Base-by-base conservation (phyloP, 1,140 invertebrate species). In the Caenorhabditis briggsae region DNA sequence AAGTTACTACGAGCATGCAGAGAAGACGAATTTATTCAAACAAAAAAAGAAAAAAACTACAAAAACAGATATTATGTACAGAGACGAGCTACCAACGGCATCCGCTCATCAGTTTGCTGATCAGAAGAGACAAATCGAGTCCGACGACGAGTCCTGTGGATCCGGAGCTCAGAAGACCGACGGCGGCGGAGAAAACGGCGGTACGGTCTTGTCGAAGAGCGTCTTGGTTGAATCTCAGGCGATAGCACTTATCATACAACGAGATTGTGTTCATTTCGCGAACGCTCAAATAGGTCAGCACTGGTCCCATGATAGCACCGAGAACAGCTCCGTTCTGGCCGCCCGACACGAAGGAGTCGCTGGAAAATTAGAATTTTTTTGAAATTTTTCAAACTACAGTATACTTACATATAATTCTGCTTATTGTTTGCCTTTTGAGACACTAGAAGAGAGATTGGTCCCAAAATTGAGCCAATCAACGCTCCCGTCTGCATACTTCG, bases 211-310 rank as follows among this genome's bases (percentile, higher is more conserved):
- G 48, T 8, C 83, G 84, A 16, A 88, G 86, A 55, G 87, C 59
- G 18, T 86, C 23, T 33, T 84, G 46, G 53, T 88, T 78, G 70
- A 88, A 88, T 16, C 86, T 41, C 33, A 87, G 23, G 43, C 88
- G 78, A 53, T 88, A 88, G 86, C 86, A 88, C 65, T 82, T 84
- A 64, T 88, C 88, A 59, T 88, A 88, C 16, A 88, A 82, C 20
- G 74, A 18, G 14, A 88, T 55, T 25, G 53, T 88, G 83, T 82
- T 88, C 88, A 88, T 88, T 20, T 88, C 74, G n/a, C 83, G 55
- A 61, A 88, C 25, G 14, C 61, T 56, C 58, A 87, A 20, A 58
- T 85, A 88, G 9, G 88, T 82, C 6, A 87, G 48, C 3, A 83
- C 59, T 14, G 88, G 88, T 9, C 88, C 88, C 43, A 88, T 87